phyloP scores from a whole-genome alignment of 2,797 vertebrate genomes.

The Sebastes taczanowskii region DNA sequence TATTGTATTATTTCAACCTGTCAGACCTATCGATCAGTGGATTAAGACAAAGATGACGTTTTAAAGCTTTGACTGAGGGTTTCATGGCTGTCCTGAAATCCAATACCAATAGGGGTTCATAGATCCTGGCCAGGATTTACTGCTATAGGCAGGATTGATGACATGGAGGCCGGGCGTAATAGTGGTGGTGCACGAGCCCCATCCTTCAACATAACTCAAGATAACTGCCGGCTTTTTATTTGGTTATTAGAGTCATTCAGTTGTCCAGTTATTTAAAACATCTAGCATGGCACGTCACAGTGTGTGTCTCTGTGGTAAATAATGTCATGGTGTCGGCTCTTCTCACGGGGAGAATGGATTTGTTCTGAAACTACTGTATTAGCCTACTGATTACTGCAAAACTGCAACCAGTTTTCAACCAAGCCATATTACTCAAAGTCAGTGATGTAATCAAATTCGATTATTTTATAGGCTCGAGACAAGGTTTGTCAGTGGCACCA shows the following conservation, averaged over 20 bases:
- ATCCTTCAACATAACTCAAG: conserved; percentile 70
- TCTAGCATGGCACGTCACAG: conserved; percentile 3
- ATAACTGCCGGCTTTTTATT: conserved; percentile 69
- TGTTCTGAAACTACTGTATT: conserved; percentile 29
- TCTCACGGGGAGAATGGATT: conserved; percentile 14
- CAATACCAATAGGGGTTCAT: conserved; percentile 76
- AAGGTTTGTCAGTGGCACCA: conserved; percentile 35
- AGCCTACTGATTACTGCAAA: conserved; percentile 24
- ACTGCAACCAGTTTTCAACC: not conserved
- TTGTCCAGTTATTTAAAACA: conserved; percentile 71
- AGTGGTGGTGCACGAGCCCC: conserved; percentile 44
- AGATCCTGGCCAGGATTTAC: conserved; percentile 74
- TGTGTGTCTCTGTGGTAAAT: conserved; percentile 41
- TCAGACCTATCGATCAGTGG: conserved; percentile 80
- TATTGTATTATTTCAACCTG: conserved; percentile 81
- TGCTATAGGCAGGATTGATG: conserved; percentile 72
- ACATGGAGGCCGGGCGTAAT: conserved; percentile 43
- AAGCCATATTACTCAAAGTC: conserved; percentile 41
- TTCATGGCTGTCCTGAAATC: conserved; percentile 74
- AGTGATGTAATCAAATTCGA: conserved; percentile 45
- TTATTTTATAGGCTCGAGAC: conserved; percentile 35
- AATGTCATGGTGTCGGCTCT: not conserved
- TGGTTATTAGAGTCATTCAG: conserved; percentile 71
- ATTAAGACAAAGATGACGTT: conserved; percentile 83
- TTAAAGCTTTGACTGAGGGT: conserved; percentile 77